A percentile compares a stretch with the other conserved stretches of the same genome.
phyloP scores from a whole-genome alignment of 1,140 invertebrate species.

The Drosophila mayri region DNA sequence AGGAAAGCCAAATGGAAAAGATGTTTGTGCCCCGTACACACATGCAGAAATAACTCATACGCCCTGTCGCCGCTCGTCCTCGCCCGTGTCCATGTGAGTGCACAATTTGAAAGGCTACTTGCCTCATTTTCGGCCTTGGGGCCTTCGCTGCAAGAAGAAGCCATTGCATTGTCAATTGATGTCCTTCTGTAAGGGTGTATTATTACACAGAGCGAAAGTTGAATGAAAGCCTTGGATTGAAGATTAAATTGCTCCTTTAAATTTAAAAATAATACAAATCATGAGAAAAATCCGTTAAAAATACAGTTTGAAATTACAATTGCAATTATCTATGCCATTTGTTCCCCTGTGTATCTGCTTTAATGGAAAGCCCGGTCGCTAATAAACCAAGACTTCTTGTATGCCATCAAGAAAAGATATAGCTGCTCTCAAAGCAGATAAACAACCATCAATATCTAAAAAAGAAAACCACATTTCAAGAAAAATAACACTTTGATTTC shows the following conservation, averaged over 20 bases:
- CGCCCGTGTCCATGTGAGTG: conserved; percentile 73
- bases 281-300: no score
- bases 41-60: conserved; percentile 60
- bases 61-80: conserved; percentile 57
- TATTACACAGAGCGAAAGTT: conserved; percentile 1
- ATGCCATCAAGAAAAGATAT: neutral
- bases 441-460: neutral
- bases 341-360: conserved; percentile 1
- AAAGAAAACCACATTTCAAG: neutral
- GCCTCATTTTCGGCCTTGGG: conserved; percentile 61
- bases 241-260: neutral
- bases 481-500: conserved; percentile 28
- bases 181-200: neutral
- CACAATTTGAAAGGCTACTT: conserved; percentile 80
- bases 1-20: conserved; percentile 54
- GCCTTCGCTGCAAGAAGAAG: conserved; percentile 30
- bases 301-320: no score
- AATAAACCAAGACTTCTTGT: conserved; percentile 19
- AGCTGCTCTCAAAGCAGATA: conserved; percentile 4
- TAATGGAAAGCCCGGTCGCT: conserved; percentile 25
- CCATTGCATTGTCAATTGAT: conserved; percentile 56
- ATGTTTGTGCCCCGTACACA: conserved; percentile 35
- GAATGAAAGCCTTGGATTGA: neutral
- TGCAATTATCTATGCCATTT: neutral
- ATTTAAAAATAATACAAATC: neutral